These are phyloP conservation scores for Catamblyrhynchus diadema DNA, from an alignment of 2,797 vertebrate species.

Conservation along the genomic window DNA sequence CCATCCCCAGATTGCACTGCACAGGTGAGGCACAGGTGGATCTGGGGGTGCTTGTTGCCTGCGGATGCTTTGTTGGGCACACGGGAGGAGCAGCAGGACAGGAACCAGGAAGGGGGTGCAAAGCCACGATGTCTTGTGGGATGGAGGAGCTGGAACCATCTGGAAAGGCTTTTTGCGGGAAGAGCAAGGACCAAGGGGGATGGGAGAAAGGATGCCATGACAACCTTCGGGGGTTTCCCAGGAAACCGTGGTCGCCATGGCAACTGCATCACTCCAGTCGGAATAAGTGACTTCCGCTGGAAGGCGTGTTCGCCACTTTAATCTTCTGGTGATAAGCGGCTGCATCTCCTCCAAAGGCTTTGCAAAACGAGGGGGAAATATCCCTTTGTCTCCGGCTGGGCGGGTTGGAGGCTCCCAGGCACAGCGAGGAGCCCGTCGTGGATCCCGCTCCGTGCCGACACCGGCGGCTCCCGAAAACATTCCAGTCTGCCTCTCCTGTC, in stretches of 20 bases:
- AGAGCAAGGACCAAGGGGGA: slow-evolving; percentile 71
- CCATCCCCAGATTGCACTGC: background rate
- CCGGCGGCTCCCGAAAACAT: background rate
- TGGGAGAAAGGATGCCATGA: slow-evolving; percentile 83
- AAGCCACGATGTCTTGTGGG: slow-evolving; percentile 50
- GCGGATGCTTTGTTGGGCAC: background rate
- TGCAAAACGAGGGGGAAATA: background rate
- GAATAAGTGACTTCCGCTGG: slow-evolving; percentile 84
- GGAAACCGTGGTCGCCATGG: slow-evolving; percentile 94
- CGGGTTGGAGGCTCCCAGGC: background rate
- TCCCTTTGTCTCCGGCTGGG: slow-evolving; percentile 46
- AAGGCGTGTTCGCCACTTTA: slow-evolving; percentile 78
- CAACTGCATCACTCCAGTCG: slow-evolving; percentile 89
- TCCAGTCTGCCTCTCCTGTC: background rate
- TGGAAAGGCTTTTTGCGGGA: slow-evolving; percentile 84
- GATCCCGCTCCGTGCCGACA: background rate
- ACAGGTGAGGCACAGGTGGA: slow-evolving; percentile 4
- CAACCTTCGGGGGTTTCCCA: slow-evolving; percentile 92
- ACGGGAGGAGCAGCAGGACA: fast-evolving
- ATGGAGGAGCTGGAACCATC: slow-evolving; percentile 81
- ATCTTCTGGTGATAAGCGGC: slow-evolving; percentile 69
- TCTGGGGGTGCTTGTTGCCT: slow-evolving; percentile 32
- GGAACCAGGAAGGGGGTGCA: background rate
- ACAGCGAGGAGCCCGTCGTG: background rate
- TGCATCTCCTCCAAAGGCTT: slow-evolving; percentile 50